Evolutionary conservation across 2,888 invertebrate species (phyloP).

Genomic region (Diloba caeruleocephala): DNA sequence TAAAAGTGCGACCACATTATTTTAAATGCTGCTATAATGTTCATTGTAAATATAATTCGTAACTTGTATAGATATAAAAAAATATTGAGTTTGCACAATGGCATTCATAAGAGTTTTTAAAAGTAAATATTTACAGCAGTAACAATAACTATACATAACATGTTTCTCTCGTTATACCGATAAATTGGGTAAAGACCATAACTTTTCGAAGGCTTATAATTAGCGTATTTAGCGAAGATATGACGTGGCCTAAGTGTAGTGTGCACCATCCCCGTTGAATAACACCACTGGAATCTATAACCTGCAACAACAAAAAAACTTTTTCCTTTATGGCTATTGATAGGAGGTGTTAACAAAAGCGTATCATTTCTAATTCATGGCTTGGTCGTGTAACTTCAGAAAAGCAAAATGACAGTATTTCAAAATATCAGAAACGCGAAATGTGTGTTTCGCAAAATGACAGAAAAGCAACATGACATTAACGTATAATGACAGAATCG

Average conservation of each 20-base stretch:
- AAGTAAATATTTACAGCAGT: constrained; percentile 55
- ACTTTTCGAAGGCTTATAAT: constrained; percentile 43
- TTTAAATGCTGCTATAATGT: constrained; percentile 15
- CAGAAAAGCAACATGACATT: no score
- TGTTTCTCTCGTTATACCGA: constrained; percentile 44
- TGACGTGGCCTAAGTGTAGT: constrained; percentile 66
- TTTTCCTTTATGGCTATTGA: no score
- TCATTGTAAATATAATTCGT: constrained; percentile 37
- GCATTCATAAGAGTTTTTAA: constrained; percentile 35
- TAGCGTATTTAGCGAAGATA: constrained; percentile 53
- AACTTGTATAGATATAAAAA: constrained; percentile 53
- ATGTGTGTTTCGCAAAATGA: no score
- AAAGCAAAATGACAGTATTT: no score
- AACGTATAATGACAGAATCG: no score
- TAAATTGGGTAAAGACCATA: constrained; percentile 32
- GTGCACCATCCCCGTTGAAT: constrained; percentile 69
- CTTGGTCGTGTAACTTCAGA: no score
- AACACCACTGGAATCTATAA: constrained; percentile 64
- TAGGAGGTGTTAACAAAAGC: no score
- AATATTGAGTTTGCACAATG: constrained; percentile 41
- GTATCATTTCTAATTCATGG: no score
- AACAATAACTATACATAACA: constrained; percentile 54
- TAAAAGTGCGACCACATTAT: constrained; percentile 18
- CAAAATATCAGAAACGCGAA: no score
- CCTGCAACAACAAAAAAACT: constrained; percentile 58